Evolutionary conservation across 2,888 invertebrate species (phyloP).

Genomic region (Trissoscelio sp.): DNA sequence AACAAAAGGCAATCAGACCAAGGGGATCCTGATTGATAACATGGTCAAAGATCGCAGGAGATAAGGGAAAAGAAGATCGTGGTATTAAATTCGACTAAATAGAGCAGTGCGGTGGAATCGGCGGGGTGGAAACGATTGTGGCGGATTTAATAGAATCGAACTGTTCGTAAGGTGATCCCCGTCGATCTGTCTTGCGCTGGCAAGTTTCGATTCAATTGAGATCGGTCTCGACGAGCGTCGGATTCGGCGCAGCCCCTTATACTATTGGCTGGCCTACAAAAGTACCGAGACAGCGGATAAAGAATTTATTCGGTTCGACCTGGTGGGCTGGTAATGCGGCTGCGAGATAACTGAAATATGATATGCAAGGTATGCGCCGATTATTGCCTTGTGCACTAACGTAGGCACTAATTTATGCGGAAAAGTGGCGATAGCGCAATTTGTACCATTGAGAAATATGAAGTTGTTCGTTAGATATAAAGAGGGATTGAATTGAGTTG

Average conservation of each 20-base stretch:
- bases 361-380: constrained; percentile 43
- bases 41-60: constrained; percentile 27
- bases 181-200: constrained; percentile 81
- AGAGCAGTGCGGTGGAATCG: constrained; percentile 43
- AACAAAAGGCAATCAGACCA: constrained; percentile 36
- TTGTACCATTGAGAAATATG: constrained; percentile 50
- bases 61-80: constrained; percentile 15
- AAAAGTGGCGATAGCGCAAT: constrained; percentile 47
- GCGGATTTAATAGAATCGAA: constrained; percentile 82
- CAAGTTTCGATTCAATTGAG: constrained; percentile 80
- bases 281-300: constrained; percentile 8
- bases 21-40: constrained; percentile 47
- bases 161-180: constrained; percentile 81
- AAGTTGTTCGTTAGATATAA: constrained; percentile 29
- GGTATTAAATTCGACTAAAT: constrained; percentile 50
- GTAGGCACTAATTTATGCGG: constrained; percentile 54
- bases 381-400: constrained; percentile 29
- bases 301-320: constrained; percentile 8
- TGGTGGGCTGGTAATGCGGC: constrained; percentile 14
- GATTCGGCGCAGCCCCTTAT: constrained; percentile 75
- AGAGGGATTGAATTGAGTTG: constrained; percentile 23
- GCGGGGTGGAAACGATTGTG: constrained; percentile 44
- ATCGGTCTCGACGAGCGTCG: constrained; percentile 73
- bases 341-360: constrained; percentile 46
- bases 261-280: constrained; percentile 31